Base-by-base conservation (phyloP, 2,797 vertebrate species). In the Octomys mimax region DNA sequence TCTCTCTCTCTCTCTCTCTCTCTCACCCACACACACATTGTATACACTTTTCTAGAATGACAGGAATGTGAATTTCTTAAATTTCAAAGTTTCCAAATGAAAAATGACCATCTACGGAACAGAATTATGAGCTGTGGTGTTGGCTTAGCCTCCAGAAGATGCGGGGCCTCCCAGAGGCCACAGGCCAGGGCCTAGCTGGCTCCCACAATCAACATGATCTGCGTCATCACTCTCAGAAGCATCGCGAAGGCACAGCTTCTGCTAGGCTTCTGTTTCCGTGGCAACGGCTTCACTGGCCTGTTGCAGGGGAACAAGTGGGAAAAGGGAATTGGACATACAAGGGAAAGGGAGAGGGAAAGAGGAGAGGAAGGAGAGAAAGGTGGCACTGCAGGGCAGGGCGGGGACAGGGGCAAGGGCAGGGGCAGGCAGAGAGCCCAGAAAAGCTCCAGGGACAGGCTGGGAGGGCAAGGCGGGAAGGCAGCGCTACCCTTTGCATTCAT, bases 241-340 rank as follows among this genome's bases (percentile, higher is more conserved):
- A 84, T 77, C 85, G 28, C 33, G 95, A 92, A 86, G 42, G 82
- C 96, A 83, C 81, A 94, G 94, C 54, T 92, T 94, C 92, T 96
- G 95, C 96, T 75, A 86, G 93, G 94, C 94, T 96, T 96, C 82
- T 61, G 98, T 98, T 97, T 96, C 98, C 96, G 2, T 98, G 97
- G 97, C 96, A 98, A 98, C 98, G 89, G 92, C 91, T 97, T 95
- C 86, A 54, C 93, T 91, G 92, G 96, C 97, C 97, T 95, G 96
- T 96, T 94, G 85, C 95, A 52, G 82, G 61, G 88, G 93, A 79
- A 93, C 87, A 81, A 73, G 85, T 18, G 52, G 71, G 94, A 82
- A 80, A 81, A 87, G 83, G 80, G 93, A 83, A 79, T 28, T 66
- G 92, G 66, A 78, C 49, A 81, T 33, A 46, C 59, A 64, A 70